A percentile compares a stretch with the other conserved stretches of the same genome.
phyloP scores from a whole-genome alignment of 2,888 invertebrate genomes.

The Darwinula stevensoni region DNA sequence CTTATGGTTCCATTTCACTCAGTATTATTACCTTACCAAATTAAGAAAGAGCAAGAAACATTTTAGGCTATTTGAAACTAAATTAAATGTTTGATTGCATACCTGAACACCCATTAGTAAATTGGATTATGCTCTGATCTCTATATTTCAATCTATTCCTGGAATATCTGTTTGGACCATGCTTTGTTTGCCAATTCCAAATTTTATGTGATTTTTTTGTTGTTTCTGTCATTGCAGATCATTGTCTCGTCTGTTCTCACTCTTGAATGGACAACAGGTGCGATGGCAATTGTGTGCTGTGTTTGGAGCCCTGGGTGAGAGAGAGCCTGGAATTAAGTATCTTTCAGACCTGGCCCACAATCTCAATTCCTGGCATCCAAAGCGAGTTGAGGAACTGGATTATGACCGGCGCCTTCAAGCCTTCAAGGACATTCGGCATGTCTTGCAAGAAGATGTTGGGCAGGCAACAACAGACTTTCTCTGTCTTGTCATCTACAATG shows the following conservation, averaged over 20 bases:
- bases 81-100: too few relatives aligned
- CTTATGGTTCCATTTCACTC: too few relatives aligned
- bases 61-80: too few relatives aligned
- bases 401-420: conserved; percentile 48
- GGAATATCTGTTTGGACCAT: too few relatives aligned
- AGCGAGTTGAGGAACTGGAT: conserved; percentile 81
- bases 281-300: not conserved
- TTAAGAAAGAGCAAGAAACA: too few relatives aligned
- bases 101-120: too few relatives aligned
- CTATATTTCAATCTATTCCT: too few relatives aligned
- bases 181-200: too few relatives aligned
- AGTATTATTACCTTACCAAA: too few relatives aligned
- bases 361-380: conserved; percentile 58
- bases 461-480: conserved; percentile 31
- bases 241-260: not conserved
- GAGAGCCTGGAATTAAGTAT: too few relatives aligned
- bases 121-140: too few relatives aligned
- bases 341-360: conserved; percentile 17
- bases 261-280: not conserved
- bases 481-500: conserved; percentile 38
- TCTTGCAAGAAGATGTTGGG: conserved; percentile 14
- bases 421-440: conserved; percentile 31
- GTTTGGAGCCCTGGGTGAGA: not conserved
- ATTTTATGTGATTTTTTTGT: not conserved
- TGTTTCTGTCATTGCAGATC: not conserved